Base-by-base conservation (phyloP, 2,113 vertebrate species). In the Cromileptes altivelis region DNA sequence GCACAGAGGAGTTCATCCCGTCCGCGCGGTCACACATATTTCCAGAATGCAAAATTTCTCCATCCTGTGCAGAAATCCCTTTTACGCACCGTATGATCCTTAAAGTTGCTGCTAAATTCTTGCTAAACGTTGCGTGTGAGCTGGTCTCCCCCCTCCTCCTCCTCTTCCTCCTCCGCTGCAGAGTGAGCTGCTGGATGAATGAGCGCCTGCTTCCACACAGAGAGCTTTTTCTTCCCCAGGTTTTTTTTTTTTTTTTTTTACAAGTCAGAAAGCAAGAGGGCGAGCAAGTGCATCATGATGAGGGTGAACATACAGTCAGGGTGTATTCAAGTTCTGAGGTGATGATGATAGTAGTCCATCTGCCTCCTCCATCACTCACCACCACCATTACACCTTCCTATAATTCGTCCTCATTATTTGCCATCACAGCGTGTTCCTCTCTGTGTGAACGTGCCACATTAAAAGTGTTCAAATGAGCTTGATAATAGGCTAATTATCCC, bases 201-300 rank as follows among this genome's bases (percentile, higher is more conserved):
- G 91, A 84, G 86, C 84, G 81, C 81, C 79, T 70, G 86, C 86
- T 88, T 71, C 78, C 15, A 86, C 89, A 89, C 88, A 85, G 78
- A 81, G 85, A 85, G 83, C 86, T 87, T 77, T 79, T 86, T 91
- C 87, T 80, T 81, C 49, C 62, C 53, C 62, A 17, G 2, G 15
- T 78, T 75, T 76, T 55, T 55, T 19, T 67, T 42, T 71, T 52
- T 63, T 63, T 61, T 42, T 74, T 72, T 67, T 40, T 42, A 40
- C 27, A 45, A 70, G 89, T 53, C 87, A 91, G 90, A 81, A 33
- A 88, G 91, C 58, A 76, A 77, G 81, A 78, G 86, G 77, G 84
- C 75, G 84, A 83, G 85, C 88, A 75, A 85, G 87, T 88, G 87
- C 89, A 82, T 89, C 80, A 40, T 68, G 90, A 88, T 91, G 89